These are phyloP conservation scores for Cryptotis parvus DNA, from an alignment of 2,113 vertebrate species.

Conservation along the genomic window DNA sequence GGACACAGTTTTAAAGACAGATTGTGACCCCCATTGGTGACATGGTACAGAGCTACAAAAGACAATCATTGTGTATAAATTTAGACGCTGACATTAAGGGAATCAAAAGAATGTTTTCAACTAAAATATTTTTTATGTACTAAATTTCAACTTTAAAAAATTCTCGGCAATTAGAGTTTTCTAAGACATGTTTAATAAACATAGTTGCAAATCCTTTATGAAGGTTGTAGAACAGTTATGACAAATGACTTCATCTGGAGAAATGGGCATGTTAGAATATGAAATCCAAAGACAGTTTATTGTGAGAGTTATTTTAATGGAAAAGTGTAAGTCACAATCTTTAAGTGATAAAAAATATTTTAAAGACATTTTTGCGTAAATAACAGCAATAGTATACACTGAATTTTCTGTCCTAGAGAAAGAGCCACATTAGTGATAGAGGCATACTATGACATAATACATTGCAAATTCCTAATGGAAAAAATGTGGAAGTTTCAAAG, in stretches of 20 bases:
- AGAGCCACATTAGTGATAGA: neutral
- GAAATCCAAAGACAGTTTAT: conserved; percentile 25
- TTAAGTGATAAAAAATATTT: neutral
- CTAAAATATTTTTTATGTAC: conserved; percentile 54
- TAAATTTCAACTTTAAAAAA: conserved; percentile 34
- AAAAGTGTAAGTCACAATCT: conserved; percentile 20
- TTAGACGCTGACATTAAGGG: neutral
- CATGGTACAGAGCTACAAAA: neutral
- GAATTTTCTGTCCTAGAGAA: neutral
- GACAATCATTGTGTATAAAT: neutral
- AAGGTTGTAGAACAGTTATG: neutral
- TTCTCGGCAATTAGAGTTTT: conserved; percentile 25
- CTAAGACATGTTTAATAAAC: conserved; percentile 41
- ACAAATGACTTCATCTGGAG: conserved; percentile 1
- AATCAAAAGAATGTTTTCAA: neutral
- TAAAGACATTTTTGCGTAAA: neutral
- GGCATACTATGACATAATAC: neutral
- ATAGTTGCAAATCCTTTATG: conserved; percentile 21
- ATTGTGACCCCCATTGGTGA: neutral
- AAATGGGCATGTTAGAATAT: conserved; percentile 9
- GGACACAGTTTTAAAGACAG: neutral
- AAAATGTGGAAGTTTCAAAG: conserved; percentile 13
- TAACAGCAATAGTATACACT: neutral
- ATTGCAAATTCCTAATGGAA: neutral
- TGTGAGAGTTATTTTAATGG: neutral